Evolutionary conservation across 2,888 invertebrate species (phyloP).

Genomic region (Punctoribates punctum): DNA sequence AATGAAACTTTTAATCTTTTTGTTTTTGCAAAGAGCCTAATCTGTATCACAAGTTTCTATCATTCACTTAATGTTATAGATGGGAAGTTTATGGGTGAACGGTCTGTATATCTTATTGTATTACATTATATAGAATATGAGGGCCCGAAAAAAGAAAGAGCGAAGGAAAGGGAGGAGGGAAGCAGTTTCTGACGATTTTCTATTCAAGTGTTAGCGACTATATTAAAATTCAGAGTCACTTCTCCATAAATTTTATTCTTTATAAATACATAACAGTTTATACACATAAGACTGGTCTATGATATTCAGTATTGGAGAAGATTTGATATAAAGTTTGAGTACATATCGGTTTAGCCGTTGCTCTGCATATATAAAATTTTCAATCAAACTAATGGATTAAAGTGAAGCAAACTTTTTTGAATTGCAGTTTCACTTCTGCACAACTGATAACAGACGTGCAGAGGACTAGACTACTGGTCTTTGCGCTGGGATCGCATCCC

Average conservation of each 20-base stretch:
- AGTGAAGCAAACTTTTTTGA: conserved; percentile 15
- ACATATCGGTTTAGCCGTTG: background rate
- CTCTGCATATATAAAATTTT: conserved; percentile 30
- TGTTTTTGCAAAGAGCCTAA: too few relatives aligned
- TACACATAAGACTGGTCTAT: too few relatives aligned
- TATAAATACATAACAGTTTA: too few relatives aligned
- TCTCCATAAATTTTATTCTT: conserved; percentile 17
- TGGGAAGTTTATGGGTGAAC: too few relatives aligned
- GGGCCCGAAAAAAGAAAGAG: too few relatives aligned
- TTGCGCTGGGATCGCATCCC: background rate
- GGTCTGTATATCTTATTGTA: conserved; percentile 21
- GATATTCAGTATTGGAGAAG: too few relatives aligned
- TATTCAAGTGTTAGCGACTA: conserved; percentile 18
- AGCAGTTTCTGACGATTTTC: background rate
- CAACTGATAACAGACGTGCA: conserved; percentile 3
- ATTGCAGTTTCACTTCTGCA: conserved; percentile 2
- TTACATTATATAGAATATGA: background rate
- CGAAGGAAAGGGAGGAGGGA: background rate
- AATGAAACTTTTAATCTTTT: too few relatives aligned
- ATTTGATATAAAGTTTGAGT: background rate
- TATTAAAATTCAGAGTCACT: conserved; percentile 36
- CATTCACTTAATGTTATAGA: too few relatives aligned
- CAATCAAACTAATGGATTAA: conserved; percentile 36
- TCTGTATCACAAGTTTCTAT: too few relatives aligned
- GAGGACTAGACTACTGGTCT: background rate